Evolutionary conservation across 1,140 invertebrate species (phyloP).

Genomic region (Drosophila nigromelanica): DNA sequence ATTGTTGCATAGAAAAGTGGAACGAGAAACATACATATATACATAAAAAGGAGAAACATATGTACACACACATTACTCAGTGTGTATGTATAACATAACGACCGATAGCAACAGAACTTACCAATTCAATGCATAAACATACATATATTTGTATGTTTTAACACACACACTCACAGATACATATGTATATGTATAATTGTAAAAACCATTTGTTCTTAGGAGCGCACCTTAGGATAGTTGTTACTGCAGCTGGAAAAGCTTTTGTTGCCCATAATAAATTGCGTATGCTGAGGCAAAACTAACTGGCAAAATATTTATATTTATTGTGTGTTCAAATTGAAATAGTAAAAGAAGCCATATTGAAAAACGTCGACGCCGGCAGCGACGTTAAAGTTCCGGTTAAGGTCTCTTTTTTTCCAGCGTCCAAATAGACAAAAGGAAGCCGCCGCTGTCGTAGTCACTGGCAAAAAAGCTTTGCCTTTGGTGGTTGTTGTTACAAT

Average conservation of each 20-base stretch:
- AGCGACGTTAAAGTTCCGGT: slow-evolving; percentile 60
- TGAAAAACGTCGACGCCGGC: slow-evolving; percentile 62
- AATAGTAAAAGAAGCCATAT: slow-evolving; percentile 66
- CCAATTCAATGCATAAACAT: slow-evolving; percentile 39
- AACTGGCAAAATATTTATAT: slow-evolving; percentile 10
- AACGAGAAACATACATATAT: slow-evolving; percentile 37
- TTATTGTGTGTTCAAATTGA: slow-evolving; percentile 34
- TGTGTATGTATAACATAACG: slow-evolving; percentile 73
- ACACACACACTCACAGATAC: background rate
- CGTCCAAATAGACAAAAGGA: slow-evolving; percentile 71
- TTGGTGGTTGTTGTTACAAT: slow-evolving; percentile 72
- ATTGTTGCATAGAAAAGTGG: slow-evolving; percentile 74
- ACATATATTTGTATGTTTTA: slow-evolving; percentile 24
- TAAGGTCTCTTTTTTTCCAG: slow-evolving; percentile 53
- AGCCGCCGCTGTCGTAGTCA: slow-evolving; percentile 39
- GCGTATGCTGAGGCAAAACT: slow-evolving; percentile 9
- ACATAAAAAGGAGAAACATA: background rate
- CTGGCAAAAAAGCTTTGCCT: slow-evolving; percentile 57
- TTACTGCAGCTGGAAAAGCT: slow-evolving; percentile 16
- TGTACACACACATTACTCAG: slow-evolving; percentile 12
- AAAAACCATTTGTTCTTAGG: slow-evolving; percentile 15
- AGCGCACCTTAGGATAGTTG: background rate
- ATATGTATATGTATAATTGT: slow-evolving; percentile 2
- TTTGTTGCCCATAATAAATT: slow-evolving; percentile 16
- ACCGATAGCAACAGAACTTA: slow-evolving; percentile 59